Conservation (phyloP, 2,113 vertebrate species). For the Taxidea taxus region DNA sequence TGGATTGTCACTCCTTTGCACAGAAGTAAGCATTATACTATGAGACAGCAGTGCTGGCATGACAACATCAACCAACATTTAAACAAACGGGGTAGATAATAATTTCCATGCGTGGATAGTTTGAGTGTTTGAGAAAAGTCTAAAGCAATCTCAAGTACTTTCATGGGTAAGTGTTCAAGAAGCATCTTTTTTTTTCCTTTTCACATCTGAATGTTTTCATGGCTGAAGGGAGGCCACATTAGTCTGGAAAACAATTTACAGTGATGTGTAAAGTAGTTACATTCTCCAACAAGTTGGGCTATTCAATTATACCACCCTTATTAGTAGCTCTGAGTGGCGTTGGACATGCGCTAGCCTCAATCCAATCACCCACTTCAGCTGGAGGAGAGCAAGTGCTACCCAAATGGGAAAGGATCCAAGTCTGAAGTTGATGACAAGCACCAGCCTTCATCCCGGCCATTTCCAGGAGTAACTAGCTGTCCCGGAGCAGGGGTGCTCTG, state of each 20-base stretch:
- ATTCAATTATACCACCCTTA: conserved; percentile 43
- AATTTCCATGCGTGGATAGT: conserved; percentile 34
- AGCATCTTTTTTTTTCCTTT: not conserved
- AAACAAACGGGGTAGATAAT: conserved; percentile 10
- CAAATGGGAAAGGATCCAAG: not conserved
- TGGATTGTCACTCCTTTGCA: not conserved
- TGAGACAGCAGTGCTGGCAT: not conserved
- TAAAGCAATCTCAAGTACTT: conserved; percentile 59
- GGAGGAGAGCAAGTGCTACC: not conserved
- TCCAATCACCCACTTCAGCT: conserved; percentile 29
- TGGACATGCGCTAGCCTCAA: not conserved
- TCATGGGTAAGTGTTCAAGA: conserved; percentile 52
- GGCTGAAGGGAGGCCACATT: conserved; percentile 41
- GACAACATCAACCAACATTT: not conserved
- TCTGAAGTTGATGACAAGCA: conserved; percentile 6
- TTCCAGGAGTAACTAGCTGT: not conserved
- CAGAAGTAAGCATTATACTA: not conserved
- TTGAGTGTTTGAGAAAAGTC: conserved; percentile 38
- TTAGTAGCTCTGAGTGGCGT: conserved; percentile 48
- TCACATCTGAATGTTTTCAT: conserved; percentile 48
- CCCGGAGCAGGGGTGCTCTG: not conserved
- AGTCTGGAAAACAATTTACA: conserved; percentile 63
- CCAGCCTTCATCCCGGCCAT: not conserved
- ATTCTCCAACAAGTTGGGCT: conserved; percentile 56
- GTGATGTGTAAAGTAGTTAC: conserved; percentile 36